Percentiles rank a stretch among this genome's conserved stretches.
Evolutionary conservation across 2,113 vertebrate species (phyloP).

Genomic region (Phalacrocorax aristotelis): DNA sequence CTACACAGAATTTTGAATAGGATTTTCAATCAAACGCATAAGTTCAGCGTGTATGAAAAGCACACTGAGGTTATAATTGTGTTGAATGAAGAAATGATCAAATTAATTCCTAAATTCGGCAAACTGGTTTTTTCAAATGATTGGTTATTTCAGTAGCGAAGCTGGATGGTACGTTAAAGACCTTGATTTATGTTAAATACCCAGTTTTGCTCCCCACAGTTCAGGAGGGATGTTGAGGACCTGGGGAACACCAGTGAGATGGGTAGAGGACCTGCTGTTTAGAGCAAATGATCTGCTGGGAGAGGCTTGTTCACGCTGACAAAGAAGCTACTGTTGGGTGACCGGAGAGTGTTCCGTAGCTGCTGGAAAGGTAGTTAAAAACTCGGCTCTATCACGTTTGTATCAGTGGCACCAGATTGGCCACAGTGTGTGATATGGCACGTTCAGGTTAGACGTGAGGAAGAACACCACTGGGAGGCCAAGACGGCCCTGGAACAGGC

Average conservation of each 20-base stretch:
- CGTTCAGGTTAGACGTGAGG: background rate
- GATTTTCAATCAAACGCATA: background rate
- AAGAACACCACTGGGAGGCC: fast-evolving
- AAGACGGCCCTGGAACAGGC: background rate
- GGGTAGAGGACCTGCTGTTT: background rate
- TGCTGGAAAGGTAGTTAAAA: background rate
- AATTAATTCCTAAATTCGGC: background rate
- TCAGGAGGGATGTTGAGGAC: background rate
- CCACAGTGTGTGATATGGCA: background rate
- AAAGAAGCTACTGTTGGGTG: background rate
- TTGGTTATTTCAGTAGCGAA: background rate
- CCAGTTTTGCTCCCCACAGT: background rate
- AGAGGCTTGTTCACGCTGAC: background rate
- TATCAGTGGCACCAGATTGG: background rate
- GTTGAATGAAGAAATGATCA: background rate
- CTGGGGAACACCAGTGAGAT: background rate
- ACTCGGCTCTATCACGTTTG: background rate
- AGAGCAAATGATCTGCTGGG: background rate
- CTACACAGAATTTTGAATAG: background rate
- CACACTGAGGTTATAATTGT: background rate
- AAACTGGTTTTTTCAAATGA: background rate
- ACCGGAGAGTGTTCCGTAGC: background rate
- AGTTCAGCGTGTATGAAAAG: background rate
- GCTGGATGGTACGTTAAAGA: background rate
- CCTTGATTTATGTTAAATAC: background rate